Conservation (phyloP, 2,888 invertebrate species). For the Diaperis boleti region DNA sequence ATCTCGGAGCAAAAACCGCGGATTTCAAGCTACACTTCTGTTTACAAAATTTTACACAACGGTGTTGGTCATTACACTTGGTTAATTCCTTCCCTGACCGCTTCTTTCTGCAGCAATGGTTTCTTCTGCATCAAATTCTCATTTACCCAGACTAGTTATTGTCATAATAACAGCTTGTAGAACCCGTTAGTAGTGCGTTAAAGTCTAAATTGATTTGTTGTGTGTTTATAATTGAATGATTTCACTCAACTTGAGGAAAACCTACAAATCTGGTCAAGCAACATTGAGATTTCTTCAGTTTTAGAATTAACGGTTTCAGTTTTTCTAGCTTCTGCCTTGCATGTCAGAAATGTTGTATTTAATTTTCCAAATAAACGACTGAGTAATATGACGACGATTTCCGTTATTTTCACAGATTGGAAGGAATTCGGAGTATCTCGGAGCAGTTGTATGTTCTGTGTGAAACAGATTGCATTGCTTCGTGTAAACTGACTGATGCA, state of each 20-base stretch:
- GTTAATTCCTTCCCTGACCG: no score
- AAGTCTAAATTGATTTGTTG: constrained; percentile 22
- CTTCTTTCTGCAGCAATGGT: not conserved
- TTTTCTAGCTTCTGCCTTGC: not conserved
- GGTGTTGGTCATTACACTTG: no score
- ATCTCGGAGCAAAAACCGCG: no score
- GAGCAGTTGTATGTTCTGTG: not conserved
- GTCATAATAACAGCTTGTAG: constrained; percentile 4
- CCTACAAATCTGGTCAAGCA: constrained; percentile 12
- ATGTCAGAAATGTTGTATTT: not conserved
- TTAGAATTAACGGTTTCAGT: constrained; percentile 6
- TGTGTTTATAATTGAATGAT: constrained; percentile 26
- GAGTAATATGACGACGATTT: constrained; percentile 1
- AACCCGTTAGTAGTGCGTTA: constrained; percentile 9
- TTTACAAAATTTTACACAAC: no score
- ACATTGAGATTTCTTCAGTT: not conserved
- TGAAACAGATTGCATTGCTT: not conserved
- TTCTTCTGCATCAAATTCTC: constrained; percentile 8
- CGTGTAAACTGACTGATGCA: not conserved
- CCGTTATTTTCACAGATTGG: constrained; percentile 8
- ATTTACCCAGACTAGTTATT: constrained; percentile 1
- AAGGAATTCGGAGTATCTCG: not conserved
- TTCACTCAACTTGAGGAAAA: constrained; percentile 18
- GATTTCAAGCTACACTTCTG: no score
- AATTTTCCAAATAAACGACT: constrained; percentile 4